Conservation (phyloP, 1,140 invertebrate species). For the Eueides isabella region DNA sequence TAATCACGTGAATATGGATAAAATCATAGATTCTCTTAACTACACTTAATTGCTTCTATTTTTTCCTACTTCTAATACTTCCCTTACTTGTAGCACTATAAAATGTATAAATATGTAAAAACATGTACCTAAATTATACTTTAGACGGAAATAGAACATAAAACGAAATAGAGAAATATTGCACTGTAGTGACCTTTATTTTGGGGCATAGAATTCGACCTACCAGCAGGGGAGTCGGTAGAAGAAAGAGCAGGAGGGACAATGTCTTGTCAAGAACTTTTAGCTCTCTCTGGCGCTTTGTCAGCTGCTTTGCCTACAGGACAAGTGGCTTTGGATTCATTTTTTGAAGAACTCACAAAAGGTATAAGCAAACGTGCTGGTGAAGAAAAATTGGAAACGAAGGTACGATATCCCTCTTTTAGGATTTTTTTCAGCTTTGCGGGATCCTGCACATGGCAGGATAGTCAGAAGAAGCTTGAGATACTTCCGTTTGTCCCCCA, state of each 20-base stretch:
- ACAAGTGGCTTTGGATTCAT: constrained; percentile 90
- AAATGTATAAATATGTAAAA: constrained; percentile 15
- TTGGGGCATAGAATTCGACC: constrained; percentile 75
- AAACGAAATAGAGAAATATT: not conserved
- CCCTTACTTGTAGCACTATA: constrained; percentile 13
- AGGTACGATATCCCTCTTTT: constrained; percentile 56
- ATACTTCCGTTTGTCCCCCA: too few relatives aligned
- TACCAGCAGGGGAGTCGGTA: constrained; percentile 70
- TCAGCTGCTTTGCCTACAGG: constrained; percentile 95
- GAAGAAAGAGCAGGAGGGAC: constrained; percentile 79
- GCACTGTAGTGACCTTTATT: constrained; percentile 61
- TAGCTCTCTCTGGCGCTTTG: constrained; percentile 94
- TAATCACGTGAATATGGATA: not conserved
- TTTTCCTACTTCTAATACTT: not conserved
- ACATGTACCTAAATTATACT: not conserved
- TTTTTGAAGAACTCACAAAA: constrained; percentile 90
- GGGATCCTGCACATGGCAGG: too few relatives aligned
- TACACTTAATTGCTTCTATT: constrained; percentile 15
- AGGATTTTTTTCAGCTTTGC: too few relatives aligned
- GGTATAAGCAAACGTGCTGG: constrained; percentile 82
- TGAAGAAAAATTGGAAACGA: constrained; percentile 71
- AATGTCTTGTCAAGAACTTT: constrained; percentile 95
- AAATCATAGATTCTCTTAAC: not conserved
- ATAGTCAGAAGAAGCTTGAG: too few relatives aligned
- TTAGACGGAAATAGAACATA: not conserved